A percentile compares a stretch with the other conserved stretches of the same genome.
Evolutionary conservation across 2,888 invertebrate species (phyloP).

Genomic region (Gryllus longicercus): DNA sequence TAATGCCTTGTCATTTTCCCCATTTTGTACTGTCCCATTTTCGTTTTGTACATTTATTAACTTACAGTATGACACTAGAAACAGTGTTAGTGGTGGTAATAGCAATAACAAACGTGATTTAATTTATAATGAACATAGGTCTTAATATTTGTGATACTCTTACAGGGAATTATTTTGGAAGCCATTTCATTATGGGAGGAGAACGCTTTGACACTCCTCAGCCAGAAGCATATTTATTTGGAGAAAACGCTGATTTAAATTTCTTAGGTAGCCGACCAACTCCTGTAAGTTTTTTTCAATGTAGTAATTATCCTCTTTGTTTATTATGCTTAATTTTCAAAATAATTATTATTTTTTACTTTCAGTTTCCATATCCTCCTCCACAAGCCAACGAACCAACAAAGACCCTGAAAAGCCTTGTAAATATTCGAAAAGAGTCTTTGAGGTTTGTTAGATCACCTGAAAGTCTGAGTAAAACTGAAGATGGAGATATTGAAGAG

Average conservation of each 20-base stretch:
- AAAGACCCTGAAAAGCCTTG: constrained; percentile 89
- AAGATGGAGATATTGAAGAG: constrained; percentile 39
- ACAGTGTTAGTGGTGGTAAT: too few relatives aligned
- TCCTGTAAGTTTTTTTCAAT: constrained; percentile 63
- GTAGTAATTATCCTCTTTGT: constrained; percentile 4
- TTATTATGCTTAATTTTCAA: constrained; percentile 18
- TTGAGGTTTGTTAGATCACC: constrained; percentile 73
- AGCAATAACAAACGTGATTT: too few relatives aligned
- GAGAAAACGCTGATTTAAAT: constrained; percentile 96
- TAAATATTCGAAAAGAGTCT: constrained; percentile 96
- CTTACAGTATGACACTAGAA: too few relatives aligned
- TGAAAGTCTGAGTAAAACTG: constrained; percentile 55
- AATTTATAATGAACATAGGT: too few relatives aligned
- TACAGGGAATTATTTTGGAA: constrained; percentile 91
- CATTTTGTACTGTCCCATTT: too few relatives aligned
- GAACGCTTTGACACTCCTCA: constrained; percentile 96
- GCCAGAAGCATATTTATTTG: constrained; percentile 97
- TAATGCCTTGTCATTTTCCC: too few relatives aligned
- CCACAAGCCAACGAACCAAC: constrained; percentile 96
- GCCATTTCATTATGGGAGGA: constrained; percentile 98
- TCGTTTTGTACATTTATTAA: too few relatives aligned
- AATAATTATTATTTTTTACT: constrained; percentile 38
- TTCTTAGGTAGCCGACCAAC: constrained; percentile 92
- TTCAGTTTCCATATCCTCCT: constrained; percentile 93
- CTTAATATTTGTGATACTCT: constrained; percentile 31